phyloP scores from a whole-genome alignment of 1,140 invertebrate genomes.

The Bombyx mandarina region DNA sequence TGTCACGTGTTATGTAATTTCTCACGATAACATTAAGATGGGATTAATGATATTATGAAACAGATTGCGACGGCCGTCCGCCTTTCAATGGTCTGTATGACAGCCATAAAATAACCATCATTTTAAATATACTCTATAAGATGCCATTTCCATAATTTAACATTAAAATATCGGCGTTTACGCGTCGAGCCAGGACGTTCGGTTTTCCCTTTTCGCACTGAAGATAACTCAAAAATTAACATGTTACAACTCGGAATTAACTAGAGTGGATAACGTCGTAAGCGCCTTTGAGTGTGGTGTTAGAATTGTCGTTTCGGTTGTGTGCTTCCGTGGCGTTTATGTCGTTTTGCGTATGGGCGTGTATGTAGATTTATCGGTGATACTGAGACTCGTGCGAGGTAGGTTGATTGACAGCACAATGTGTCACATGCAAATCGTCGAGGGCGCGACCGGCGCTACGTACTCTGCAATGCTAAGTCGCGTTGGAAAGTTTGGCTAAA shows the following conservation, averaged over 20 bases:
- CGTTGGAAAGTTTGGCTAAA: background rate
- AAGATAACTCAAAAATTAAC: constrained; percentile 11
- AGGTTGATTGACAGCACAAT: constrained; percentile 46
- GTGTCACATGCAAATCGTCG: constrained; percentile 40
- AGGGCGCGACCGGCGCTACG: constrained; percentile 18
- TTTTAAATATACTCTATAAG: background rate
- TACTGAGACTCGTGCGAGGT: constrained; percentile 30
- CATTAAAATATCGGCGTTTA: constrained; percentile 13
- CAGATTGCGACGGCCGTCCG: too few species aligned
- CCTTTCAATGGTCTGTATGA: too few species aligned
- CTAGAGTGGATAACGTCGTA: too few species aligned
- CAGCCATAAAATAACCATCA: too few species aligned
- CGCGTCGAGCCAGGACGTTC: constrained; percentile 20
- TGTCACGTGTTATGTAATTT: too few species aligned
- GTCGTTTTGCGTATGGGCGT: background rate
- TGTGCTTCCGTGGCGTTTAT: too few species aligned
- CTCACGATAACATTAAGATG: too few species aligned
- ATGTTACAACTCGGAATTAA: too few species aligned
- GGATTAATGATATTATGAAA: too few species aligned
- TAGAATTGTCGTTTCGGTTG: too few species aligned
- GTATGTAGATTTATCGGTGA: constrained; percentile 41
- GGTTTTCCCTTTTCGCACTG: constrained; percentile 30
- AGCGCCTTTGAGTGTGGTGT: too few species aligned
- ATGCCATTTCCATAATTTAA: constrained; percentile 8
- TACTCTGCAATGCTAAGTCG: constrained; percentile 6